Evolutionary conservation across 2,113 vertebrate species (phyloP).

Genomic region (Anguilla japonica): DNA sequence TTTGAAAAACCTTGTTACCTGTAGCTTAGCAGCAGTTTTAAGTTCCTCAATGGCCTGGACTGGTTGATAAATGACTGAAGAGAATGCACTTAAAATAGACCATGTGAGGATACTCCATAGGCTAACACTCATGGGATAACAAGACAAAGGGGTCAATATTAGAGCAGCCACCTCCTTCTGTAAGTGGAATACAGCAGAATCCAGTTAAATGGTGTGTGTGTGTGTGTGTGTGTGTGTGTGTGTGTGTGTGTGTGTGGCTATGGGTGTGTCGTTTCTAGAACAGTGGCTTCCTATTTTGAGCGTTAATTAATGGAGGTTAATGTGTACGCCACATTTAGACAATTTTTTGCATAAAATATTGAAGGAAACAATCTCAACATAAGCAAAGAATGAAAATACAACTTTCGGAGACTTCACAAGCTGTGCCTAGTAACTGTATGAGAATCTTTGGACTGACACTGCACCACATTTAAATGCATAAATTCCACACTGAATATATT

Average conservation of each 20-base stretch:
- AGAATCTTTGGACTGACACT: not conserved
- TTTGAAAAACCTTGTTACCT: not conserved
- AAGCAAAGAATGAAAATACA: too few relatives aligned
- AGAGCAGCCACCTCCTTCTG: not conserved
- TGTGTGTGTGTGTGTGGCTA: too few relatives aligned
- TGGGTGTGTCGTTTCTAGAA: too few relatives aligned
- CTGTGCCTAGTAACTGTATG: not conserved
- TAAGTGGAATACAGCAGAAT: not conserved
- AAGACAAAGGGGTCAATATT: not conserved
- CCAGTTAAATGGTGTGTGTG: not conserved
- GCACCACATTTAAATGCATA: not conserved
- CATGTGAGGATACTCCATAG: not conserved
- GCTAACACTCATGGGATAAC: not conserved
- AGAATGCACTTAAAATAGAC: not conserved
- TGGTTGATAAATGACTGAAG: not conserved
- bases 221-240: too few relatives aligned
- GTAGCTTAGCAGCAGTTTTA: not conserved
- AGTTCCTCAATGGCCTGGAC: not conserved
- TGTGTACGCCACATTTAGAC: too few relatives aligned
- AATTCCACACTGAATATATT: not conserved
- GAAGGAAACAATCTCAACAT: too few relatives aligned
- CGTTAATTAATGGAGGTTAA: too few relatives aligned
- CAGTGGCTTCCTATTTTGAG: too few relatives aligned
- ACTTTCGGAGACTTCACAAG: not conserved
- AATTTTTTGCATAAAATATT: too few relatives aligned